Base-by-base conservation (phyloP, 2,888 invertebrate species). In the Lepidonotus clava region DNA sequence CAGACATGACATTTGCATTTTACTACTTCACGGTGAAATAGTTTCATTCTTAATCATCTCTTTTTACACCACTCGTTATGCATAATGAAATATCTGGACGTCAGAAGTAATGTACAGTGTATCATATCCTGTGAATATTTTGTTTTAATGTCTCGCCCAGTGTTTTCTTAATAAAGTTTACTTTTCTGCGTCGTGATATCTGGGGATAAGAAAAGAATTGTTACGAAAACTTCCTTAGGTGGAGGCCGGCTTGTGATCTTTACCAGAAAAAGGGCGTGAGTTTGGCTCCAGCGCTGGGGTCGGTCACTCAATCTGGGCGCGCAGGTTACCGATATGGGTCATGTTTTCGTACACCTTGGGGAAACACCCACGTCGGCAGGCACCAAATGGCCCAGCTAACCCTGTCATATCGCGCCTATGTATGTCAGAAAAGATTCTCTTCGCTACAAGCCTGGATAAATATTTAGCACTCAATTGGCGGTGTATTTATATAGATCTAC, bases 381-480 rank as follows among this genome's bases (percentile, higher is more conserved):
- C 28, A 24, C 71, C 71, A 71, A 71, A 71, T 71, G 71, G 71
- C 71, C 71, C 71, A 24, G 28, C 61, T 32, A 61, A 38, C 40
- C 21, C 76, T 66, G 32, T 66, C 76, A 76, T 76, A 34, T 76
- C 14, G 76, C 46, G 11, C 80, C 41, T 5, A 18, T 8, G 80
- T 80, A 80, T 80, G 80, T 80, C 80, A 80, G 51, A 80, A 80
- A 71, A 71, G 71, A 34, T 34, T 71, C 34, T 34, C 36, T 71
- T 71, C 36, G 71, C 71, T 71, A 71, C 71, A 71, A 71, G 71
- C 71, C 36, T 32, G 18, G 38, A 24, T 71, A 71, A 71, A 71
- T 71, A 71, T 71, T 71, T 71, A 71, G 71, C 38, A 38, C 71
- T 71, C 71, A 71, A 71, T 71, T 71, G 71, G 71, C 4, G 11